These are phyloP conservation scores for Coelinius sp. DNA, from an alignment of 2,888 invertebrate species.

Conservation along the genomic window DNA sequence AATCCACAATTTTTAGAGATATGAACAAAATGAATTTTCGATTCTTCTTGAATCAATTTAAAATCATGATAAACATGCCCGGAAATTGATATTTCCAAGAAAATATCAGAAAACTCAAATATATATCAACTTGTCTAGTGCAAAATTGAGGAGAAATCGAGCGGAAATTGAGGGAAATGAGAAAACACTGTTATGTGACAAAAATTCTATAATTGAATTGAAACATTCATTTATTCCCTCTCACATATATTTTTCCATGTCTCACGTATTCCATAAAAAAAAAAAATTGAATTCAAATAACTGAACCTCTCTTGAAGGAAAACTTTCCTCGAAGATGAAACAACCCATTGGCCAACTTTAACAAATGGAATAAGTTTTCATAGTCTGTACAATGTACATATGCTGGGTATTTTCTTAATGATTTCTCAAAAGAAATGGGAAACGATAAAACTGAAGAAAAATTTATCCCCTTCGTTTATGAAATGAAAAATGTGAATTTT, in stretches of 20 bases:
- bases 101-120: background rate
- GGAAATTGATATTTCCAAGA: background rate
- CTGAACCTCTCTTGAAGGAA: background rate
- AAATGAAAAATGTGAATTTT: background rate
- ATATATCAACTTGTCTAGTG: background rate
- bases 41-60: too few species aligned
- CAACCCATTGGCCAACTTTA: constrained; percentile 4
- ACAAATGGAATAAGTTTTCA: constrained; percentile 26
- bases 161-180: background rate
- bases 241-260: too few species aligned
- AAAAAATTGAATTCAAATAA: background rate
- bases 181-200: background rate
- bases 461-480: background rate
- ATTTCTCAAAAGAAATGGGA: background rate
- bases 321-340: background rate
- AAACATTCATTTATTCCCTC: background rate
- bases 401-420: constrained; percentile 4
- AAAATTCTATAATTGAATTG: constrained; percentile 6
- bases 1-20: too few species aligned
- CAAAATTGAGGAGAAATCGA: background rate
- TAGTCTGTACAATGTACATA: constrained; percentile 20
- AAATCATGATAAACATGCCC: background rate
- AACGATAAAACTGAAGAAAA: background rate
- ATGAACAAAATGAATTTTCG: too few species aligned
- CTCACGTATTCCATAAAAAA: background rate